phyloP scores from a whole-genome alignment of 2,888 invertebrate species.

The Diarsia brunnea region DNA sequence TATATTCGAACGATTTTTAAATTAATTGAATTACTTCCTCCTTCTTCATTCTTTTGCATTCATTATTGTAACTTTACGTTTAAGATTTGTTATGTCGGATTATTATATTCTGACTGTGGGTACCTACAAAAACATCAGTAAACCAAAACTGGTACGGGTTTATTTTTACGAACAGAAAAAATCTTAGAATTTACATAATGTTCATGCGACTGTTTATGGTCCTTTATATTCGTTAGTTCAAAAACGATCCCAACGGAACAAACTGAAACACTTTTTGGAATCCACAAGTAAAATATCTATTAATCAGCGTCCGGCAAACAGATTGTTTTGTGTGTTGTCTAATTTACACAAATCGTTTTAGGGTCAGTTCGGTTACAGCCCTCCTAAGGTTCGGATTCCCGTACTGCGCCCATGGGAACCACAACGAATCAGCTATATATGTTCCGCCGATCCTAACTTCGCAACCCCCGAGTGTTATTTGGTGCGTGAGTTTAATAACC shows the following conservation, averaged over 20 bases:
- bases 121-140: background rate
- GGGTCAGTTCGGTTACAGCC: slow-evolving; percentile 58
- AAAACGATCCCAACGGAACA: background rate
- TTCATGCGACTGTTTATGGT: background rate
- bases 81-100: background rate
- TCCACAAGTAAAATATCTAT: slow-evolving; percentile 35
- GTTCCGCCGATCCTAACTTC: slow-evolving; percentile 50
- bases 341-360: slow-evolving; percentile 67
- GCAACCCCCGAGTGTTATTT: slow-evolving; percentile 45
- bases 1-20: background rate
- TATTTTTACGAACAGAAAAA: background rate
- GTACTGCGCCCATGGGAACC: slow-evolving; percentile 53
- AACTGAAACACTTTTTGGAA: slow-evolving; percentile 6
- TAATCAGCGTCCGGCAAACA: slow-evolving; percentile 50
- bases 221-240: background rate
- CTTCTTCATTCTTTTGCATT: background rate
- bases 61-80: background rate
- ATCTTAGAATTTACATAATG: background rate
- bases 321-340: slow-evolving; percentile 55
- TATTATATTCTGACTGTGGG: background rate
- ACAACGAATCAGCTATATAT: slow-evolving; percentile 56
- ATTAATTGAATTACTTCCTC: too few species aligned
- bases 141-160: background rate
- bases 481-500: slow-evolving; percentile 54
- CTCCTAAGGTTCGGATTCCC: slow-evolving; percentile 45